These are phyloP conservation scores for Lepidonotus clava DNA, from an alignment of 2,888 invertebrate genomes.

Conservation along the genomic window DNA sequence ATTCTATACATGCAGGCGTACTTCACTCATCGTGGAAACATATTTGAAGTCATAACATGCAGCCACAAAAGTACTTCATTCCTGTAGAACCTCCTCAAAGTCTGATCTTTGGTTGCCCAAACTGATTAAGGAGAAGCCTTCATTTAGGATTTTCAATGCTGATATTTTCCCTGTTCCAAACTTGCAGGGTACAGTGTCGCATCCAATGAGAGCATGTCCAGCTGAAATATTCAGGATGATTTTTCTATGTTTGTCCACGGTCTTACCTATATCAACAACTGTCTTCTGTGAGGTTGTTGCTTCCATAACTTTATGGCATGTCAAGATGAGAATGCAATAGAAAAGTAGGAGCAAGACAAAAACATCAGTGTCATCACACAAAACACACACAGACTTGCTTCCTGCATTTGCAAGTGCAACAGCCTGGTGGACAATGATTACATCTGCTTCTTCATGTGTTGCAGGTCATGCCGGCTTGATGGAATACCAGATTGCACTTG, in stretches of 20 bases:
- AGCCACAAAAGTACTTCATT: background rate
- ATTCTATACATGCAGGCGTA: background rate
- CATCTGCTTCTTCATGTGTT: background rate
- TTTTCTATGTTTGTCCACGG: background rate
- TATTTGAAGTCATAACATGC: background rate
- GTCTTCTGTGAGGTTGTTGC: background rate
- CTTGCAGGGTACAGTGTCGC: background rate
- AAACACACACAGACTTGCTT: background rate
- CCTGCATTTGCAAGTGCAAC: background rate
- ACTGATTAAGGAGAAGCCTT: no score
- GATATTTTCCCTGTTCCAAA: conserved; percentile 20
- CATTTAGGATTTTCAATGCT: no score
- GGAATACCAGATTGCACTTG: background rate
- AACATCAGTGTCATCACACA: background rate
- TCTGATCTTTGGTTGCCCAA: no score
- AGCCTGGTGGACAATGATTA: background rate
- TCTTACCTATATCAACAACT: background rate
- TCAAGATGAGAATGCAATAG: background rate
- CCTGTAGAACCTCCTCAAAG: background rate
- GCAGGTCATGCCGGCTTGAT: background rate
- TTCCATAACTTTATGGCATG: background rate
- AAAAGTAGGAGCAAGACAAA: background rate
- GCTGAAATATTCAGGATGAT: background rate
- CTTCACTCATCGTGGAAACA: background rate
- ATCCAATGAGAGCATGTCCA: conserved; percentile 8